phyloP scores from a whole-genome alignment of 2,797 vertebrate genomes.

The Selene dorsalis region DNA sequence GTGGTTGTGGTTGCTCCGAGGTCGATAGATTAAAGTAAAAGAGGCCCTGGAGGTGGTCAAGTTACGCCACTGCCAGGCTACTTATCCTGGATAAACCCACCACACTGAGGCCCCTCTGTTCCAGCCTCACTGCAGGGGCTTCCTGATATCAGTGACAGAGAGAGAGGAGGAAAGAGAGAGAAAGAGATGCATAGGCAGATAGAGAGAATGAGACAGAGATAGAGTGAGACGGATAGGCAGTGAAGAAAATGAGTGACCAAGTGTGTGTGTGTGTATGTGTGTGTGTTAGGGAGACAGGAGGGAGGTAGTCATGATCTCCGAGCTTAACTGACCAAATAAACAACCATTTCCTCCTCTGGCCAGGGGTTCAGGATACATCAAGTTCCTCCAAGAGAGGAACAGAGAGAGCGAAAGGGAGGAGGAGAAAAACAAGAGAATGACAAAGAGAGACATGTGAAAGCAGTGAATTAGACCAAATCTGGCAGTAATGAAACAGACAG shows the following conservation, averaged over 20 bases:
- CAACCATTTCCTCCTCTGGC: slow-evolving; percentile 73
- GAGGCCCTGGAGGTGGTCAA: slow-evolving; percentile 45
- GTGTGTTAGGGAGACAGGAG: slow-evolving; percentile 42
- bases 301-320: slow-evolving; percentile 60
- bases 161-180: slow-evolving; percentile 11
- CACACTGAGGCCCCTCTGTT: slow-evolving; percentile 78
- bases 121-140: slow-evolving; percentile 50
- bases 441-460: neutral
- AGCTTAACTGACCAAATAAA: slow-evolving; percentile 75
- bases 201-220: neutral
- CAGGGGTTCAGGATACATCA: slow-evolving; percentile 65
- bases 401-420: neutral
- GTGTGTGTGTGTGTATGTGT: slow-evolving; percentile 9
- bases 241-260: neutral
- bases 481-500: neutral
- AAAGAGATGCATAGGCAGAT: neutral
- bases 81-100: slow-evolving; percentile 65
- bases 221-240: neutral
- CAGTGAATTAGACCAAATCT: neutral
- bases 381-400: slow-evolving; percentile 50
- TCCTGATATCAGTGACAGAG: slow-evolving; percentile 63
- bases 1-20: slow-evolving; percentile 16
- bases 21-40: slow-evolving; percentile 36
- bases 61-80: slow-evolving; percentile 47
- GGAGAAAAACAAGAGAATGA: neutral